Conservation (phyloP, 2,797 vertebrate genomes). For the Galaxias olidus region DNA sequence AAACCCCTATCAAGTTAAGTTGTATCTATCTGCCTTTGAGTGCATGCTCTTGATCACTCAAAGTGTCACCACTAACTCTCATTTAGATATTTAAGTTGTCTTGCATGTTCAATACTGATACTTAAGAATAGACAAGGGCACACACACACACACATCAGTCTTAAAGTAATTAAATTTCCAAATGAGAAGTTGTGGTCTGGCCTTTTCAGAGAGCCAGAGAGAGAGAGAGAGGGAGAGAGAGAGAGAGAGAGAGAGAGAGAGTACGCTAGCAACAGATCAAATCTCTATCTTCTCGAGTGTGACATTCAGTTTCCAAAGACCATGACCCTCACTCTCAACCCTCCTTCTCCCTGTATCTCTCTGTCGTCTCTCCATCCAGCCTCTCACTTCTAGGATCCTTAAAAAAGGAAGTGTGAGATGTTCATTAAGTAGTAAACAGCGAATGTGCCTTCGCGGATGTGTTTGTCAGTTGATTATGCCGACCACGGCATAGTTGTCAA, state of each 20-base stretch:
- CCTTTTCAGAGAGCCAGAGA: conserved; percentile 61
- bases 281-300: conserved; percentile 70
- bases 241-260: conserved; percentile 42
- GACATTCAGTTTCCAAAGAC: conserved; percentile 82
- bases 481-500: too few species aligned
- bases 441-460: too few species aligned
- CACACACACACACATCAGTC: conserved; percentile 18
- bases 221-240: not conserved
- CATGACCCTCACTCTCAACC: conserved; percentile 74
- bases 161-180: conserved; percentile 41
- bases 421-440: too few species aligned
- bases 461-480: too few species aligned
- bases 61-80: too few species aligned
- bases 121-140: conserved; percentile 11
- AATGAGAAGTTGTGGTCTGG: conserved; percentile 50
- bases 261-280: conserved; percentile 63
- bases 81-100: too few species aligned
- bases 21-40: too few species aligned
- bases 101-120: not conserved
- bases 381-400: too few species aligned
- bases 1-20: too few species aligned
- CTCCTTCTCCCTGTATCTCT: conserved; percentile 19
- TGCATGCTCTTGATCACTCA: too few species aligned
- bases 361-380: conserved; percentile 2
- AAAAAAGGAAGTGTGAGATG: too few species aligned